Evolutionary conservation across 1,140 invertebrate species (phyloP), one percentile per base, ranked within the genome.

Genomic region (Euwallacea fornicatus): DNA sequence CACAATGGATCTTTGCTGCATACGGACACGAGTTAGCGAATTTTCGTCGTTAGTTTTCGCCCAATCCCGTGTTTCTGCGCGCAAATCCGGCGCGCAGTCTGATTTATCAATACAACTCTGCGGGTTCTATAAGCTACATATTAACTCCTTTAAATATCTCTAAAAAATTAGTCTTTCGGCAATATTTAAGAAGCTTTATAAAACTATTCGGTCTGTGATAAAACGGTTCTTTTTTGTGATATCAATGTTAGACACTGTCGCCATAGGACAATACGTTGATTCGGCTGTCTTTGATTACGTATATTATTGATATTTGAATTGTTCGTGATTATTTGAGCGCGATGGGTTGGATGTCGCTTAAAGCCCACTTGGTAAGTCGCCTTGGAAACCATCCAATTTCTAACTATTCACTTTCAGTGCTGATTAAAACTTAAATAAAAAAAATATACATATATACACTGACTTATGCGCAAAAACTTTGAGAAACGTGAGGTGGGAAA

Each of bases 331-430:
- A 6, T n/a, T 10, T 50, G 8, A 56, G 43, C 6, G 61, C 66
- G 58, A 84, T 84, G 83, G 83, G 83, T 69, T 83, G 83, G 83
- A 79, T 83, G 66, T 83, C 79, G 53, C 72, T 84, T 6, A 81
- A 82, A 69, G 78, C 81, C 55, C 83, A 84, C 76, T 77, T 84
- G 82, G 83, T 84, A 78, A 83, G 83, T 75, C 44, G 58, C 44
- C 41, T 50, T 2, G 13, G 46, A 11, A 50, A 50, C 13, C 13
- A 6, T 11, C 6, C 6, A 50, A 6, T 33, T 2, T 4, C 21
- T 33, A 33, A 33, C 1, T 33, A 33, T 33, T 33, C 1, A 33
- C 1, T 33, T 33, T 33, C 21, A 33, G 21, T 33, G 21, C 21
- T 33, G 4, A 33, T 4, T 33, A 33, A 33, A 33, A 1, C 21